These are phyloP conservation scores for Villa cingulata DNA, from an alignment of 2,888 invertebrate genomes.

Conservation along the genomic window DNA sequence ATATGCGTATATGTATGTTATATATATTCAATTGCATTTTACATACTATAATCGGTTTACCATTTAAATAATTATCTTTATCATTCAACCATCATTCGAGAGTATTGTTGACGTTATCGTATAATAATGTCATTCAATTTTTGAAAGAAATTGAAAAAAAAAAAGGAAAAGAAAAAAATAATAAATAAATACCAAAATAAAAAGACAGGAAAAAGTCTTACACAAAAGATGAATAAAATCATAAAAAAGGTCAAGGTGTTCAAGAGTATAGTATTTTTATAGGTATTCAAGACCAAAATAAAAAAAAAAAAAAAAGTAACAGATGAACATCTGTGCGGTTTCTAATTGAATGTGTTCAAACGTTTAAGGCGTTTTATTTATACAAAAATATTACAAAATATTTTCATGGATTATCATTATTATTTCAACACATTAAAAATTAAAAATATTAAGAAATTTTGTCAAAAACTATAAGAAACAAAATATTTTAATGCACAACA, in stretches of 20 bases:
- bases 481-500: no score
- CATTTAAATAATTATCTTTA: not conserved
- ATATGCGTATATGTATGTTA: no score
- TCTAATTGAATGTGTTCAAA: not conserved
- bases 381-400: no score
- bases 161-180: not conserved
- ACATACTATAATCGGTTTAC: not conserved
- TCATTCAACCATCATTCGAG: not conserved
- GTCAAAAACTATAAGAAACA: no score
- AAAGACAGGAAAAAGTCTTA: not conserved
- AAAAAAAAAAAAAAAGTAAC: not conserved
- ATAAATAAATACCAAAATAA: not conserved
- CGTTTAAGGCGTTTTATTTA: not conserved
- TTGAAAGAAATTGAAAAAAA: not conserved
- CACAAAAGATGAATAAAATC: no score
- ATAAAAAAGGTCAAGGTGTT: not conserved
- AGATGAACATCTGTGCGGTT: not conserved
- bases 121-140: not conserved
- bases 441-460: no score
- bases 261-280: not conserved
- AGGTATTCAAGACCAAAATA: not conserved
- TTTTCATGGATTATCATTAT: no score
- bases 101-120: not conserved
- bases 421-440: no score
- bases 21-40: no score